Base-by-base conservation (phyloP, 2,797 vertebrate genomes). In the Myotis myotis region DNA sequence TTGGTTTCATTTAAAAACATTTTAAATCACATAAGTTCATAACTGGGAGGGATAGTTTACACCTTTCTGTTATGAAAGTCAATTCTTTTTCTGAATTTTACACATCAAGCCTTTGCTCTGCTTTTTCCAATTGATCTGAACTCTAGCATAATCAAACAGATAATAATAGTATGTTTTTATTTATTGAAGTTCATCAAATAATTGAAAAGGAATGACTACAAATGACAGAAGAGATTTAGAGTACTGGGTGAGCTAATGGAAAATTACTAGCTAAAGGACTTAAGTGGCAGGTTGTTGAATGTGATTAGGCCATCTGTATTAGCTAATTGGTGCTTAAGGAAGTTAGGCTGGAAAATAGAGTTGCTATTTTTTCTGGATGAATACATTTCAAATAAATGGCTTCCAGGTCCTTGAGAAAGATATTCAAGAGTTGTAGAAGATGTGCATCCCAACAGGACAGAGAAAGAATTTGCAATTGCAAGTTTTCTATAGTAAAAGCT, bases 321-420 rank as follows among this genome's bases (percentile, higher is more conserved):
- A 33, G 33, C 41, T 91, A 91, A 41, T 23, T n/a, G 49, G 41
- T n/a, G 7, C 13, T 89, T 66, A 16, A 16, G 41, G 28, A 89
- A 57, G 51, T 84, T 76, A 78, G 41, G 13, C 57, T 62, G 49
- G 11, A n/a, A 86, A n/a, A 68, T 9, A 86, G 19, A 82, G 25
- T 64, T 60, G 60, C 38, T 91, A 9, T 76, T 95, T 91, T 91
- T 87, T 87, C 51, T 51, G 25, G 28, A 76, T 70, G 57, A 81
- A 70, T 91, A 30, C 9, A 68, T 92, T 82, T 87, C 83, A 44
- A 76, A 95, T 23, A 28, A 15, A 82, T 91, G 84, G 22, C 49
- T 75, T 8, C 25, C 8, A 62, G 25, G 16, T 91, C n/a, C 41
- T 25, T 41, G 25, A 75, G 75, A 94, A 81, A 41, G 28, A 47